Conservation (phyloP, 2,113 vertebrate genomes). For the Petaurus breviceps region DNA sequence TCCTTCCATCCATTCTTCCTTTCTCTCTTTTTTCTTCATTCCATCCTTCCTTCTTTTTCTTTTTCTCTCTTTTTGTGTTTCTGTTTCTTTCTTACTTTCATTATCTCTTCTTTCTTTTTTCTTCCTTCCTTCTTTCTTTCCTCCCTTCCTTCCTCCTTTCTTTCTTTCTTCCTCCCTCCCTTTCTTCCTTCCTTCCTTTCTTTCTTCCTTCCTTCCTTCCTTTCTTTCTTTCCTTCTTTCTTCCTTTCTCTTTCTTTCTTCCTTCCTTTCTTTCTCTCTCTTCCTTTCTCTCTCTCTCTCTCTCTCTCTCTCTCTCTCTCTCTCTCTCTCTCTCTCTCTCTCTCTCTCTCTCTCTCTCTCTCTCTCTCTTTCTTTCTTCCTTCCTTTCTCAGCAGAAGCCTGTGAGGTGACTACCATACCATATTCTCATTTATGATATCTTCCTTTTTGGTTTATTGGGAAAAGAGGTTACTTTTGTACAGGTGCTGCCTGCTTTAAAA, state of each 20-base stretch:
- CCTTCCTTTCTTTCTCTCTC: neutral
- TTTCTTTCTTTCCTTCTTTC: conserved; percentile 1
- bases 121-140: rapidly evolving
- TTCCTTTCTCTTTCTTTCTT: neutral
- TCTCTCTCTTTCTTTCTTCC: too few relatives aligned
- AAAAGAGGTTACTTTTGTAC: too few relatives aligned
- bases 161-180: neutral
- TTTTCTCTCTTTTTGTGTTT: neutral
- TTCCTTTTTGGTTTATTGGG: too few relatives aligned
- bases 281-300: rapidly evolving
- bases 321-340: too few relatives aligned
- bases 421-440: too few relatives aligned
- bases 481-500: too few relatives aligned
- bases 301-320: too few relatives aligned
- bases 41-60: neutral
- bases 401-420: too few relatives aligned
- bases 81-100: neutral
- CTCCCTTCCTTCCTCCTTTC: neutral
- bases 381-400: too few relatives aligned
- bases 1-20: neutral
- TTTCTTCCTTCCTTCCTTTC: neutral
- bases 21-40: neutral
- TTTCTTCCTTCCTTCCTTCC: conserved; percentile 19
- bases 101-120: neutral
- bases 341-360: too few relatives aligned